Evolutionary conservation across 2,797 vertebrate species (phyloP).

Genomic region (Mastacembelus armatus): DNA sequence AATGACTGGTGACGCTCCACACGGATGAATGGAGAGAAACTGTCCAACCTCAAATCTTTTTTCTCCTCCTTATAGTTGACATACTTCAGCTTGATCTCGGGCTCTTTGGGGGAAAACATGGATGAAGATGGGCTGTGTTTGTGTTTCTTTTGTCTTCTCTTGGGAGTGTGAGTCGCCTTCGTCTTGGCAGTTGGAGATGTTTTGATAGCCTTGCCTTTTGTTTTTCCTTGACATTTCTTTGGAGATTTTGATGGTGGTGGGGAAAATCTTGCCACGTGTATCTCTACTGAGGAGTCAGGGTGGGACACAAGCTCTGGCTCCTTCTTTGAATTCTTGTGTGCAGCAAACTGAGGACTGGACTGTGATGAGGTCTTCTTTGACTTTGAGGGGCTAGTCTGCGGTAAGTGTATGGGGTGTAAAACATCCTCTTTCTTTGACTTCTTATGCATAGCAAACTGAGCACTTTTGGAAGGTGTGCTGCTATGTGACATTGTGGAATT

Average conservation of each 20-base stretch:
- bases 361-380: conserved; percentile 36
- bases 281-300: conserved; percentile 33
- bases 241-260: conserved; percentile 47
- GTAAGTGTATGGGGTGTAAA: neutral
- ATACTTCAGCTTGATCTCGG: conserved; percentile 84
- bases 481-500: conserved; percentile 51
- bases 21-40: conserved; percentile 80
- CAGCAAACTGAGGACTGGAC: conserved; percentile 10
- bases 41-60: conserved; percentile 67
- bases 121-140: conserved; percentile 39
- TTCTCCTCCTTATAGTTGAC: conserved; percentile 81
- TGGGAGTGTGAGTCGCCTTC: conserved; percentile 51
- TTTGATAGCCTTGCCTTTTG: conserved; percentile 48
- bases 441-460: conserved; percentile 4
- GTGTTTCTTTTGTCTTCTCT: conserved; percentile 70
- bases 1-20: conserved; percentile 60
- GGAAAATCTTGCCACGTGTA: neutral
- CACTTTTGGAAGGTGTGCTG: conserved; percentile 51
- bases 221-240: conserved; percentile 67
- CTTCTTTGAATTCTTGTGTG: conserved; percentile 34
- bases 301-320: conserved; percentile 25
- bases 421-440: conserved; percentile 42
- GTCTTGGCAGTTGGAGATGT: conserved; percentile 55
- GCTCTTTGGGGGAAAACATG: conserved; percentile 83
- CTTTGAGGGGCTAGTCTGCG: conserved; percentile 20